Percentiles rank a stretch among this genome's conserved stretches.
phyloP scores from a whole-genome alignment of 1,140 invertebrate genomes.

The Dicyema japonicum region DNA sequence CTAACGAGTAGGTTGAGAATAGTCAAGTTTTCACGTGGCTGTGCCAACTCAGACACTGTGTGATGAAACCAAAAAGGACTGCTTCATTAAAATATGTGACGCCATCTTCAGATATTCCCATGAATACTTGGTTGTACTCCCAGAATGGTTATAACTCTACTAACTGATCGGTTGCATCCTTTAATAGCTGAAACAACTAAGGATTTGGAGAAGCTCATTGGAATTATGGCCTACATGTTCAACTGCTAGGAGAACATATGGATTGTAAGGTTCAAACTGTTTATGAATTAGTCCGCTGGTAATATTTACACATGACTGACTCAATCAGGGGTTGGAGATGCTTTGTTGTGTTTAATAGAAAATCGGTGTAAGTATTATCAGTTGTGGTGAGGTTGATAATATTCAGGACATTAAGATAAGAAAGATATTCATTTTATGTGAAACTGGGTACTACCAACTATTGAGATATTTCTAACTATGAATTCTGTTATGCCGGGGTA shows the following conservation, averaged over 20 bases:
- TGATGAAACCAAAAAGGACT: slow-evolving; percentile 54
- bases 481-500: slow-evolving; percentile 79
- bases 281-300: slow-evolving; percentile 64
- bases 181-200: slow-evolving; percentile 90
- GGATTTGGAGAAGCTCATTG: slow-evolving; percentile 59
- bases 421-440: slow-evolving; percentile 41
- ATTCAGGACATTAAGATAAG: slow-evolving; percentile 55
- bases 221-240: slow-evolving; percentile 87
- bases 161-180: slow-evolving; percentile 54
- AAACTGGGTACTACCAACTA: slow-evolving; percentile 38
- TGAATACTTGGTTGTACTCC: slow-evolving; percentile 82
- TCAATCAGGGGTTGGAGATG: slow-evolving; percentile 81
- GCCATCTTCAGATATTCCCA: slow-evolving; percentile 54
- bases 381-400: slow-evolving; percentile 74
- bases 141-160: slow-evolving; percentile 58
- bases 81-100: slow-evolving; percentile 82
- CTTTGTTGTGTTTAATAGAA: slow-evolving; percentile 85
- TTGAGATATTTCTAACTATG: slow-evolving; percentile 87
- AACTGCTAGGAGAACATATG: slow-evolving; percentile 89
- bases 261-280: slow-evolving; percentile 77
- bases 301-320: slow-evolving; percentile 83
- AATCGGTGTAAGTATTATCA: slow-evolving; percentile 71
- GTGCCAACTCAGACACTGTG: slow-evolving; percentile 56
- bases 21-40: slow-evolving; percentile 74
- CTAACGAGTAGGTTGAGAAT: slow-evolving; percentile 55